Percentiles rank a stretch among this genome's conserved stretches.
phyloP scores from a whole-genome alignment of 2,113 vertebrate species.

The Lanius collurio region DNA sequence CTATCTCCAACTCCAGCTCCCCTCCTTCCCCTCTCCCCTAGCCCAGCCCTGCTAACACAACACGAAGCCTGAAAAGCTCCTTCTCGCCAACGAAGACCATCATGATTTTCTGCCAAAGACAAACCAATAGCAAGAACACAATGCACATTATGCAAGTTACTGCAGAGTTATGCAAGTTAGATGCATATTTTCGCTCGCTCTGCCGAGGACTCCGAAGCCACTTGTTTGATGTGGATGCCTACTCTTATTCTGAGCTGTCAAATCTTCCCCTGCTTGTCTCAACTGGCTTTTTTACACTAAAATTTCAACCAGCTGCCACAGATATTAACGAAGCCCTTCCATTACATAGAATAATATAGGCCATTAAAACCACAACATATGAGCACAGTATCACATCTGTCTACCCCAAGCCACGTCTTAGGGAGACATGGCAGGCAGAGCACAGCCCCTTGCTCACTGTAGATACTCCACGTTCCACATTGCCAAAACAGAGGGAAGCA shows the following conservation, averaged over 20 bases:
- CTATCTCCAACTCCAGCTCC: neutral
- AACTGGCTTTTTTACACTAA: neutral
- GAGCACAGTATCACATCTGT: fast-evolving
- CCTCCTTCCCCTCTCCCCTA: neutral
- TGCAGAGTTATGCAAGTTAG: constrained; percentile 68
- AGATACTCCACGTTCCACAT: fast-evolving
- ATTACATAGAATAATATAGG: fast-evolving
- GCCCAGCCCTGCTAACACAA: neutral
- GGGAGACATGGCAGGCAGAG: fast-evolving
- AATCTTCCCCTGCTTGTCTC: neutral
- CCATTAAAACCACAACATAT: neutral
- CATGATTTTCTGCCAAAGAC: neutral
- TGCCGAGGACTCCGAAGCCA: neutral
- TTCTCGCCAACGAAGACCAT: neutral
- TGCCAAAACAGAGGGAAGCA: neutral
- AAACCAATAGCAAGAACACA: constrained; percentile 39
- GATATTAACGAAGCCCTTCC: neutral
- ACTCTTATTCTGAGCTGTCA: neutral
- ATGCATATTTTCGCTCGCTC: constrained; percentile 32
- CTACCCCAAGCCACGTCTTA: neutral
- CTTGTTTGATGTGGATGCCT: constrained; percentile 53
- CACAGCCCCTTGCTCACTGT: neutral
- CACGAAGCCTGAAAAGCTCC: neutral
- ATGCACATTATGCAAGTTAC: constrained; percentile 62
- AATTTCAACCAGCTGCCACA: neutral